Base-by-base conservation (phyloP, 2,113 vertebrate species). In the Phalacrocorax pelagicus region DNA sequence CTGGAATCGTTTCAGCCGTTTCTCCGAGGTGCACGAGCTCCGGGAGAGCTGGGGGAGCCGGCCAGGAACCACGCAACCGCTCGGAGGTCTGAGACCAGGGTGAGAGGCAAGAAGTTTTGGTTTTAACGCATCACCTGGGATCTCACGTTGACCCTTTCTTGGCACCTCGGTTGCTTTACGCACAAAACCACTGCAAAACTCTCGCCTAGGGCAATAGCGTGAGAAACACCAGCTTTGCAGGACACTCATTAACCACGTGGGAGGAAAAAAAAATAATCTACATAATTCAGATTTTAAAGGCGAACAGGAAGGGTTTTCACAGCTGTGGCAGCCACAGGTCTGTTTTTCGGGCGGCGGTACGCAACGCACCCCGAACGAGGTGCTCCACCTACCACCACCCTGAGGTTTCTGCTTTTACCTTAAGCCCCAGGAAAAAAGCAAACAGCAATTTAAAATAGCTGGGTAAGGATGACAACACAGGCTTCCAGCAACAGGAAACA, bases 191-290 rank as follows among this genome's bases (percentile, higher is more conserved):
- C 40, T 0, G 23, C 34, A 4, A n/a, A 49, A 17, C 61, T 30
- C 46, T 42, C 3, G 0, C 40, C 61, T n/a, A 11, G 2, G 5
- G 55, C 2, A 4, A 36, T 4, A 12, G 0, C 0, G 27, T 0
- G 10, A 44, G 72, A 21, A 66, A 15, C 19, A 11, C 15, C 22
- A 11, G 40, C 36, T 61, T 29, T 26, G 36, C 36, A 32, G 73
- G 77, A 42, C 10, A 1, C 66, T 8, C 63, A 11, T 8, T 10
- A 69, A 49, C 65, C 70, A 9, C 24, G 2, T 19, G 23, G 20
- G 8, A 23, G 3, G 5, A 9, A 15, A 1, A 30, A 67, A 15
- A 1, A 30, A 67, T 69, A 67, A 72, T 9, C 44, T 1, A 34
- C 13, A 2, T 1, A 8, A 81, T 69, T 57, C 59, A 15, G 18